These are phyloP conservation scores for Carterocephalus palaemon DNA, from an alignment of 2,888 invertebrate genomes.

Conservation along the genomic window DNA sequence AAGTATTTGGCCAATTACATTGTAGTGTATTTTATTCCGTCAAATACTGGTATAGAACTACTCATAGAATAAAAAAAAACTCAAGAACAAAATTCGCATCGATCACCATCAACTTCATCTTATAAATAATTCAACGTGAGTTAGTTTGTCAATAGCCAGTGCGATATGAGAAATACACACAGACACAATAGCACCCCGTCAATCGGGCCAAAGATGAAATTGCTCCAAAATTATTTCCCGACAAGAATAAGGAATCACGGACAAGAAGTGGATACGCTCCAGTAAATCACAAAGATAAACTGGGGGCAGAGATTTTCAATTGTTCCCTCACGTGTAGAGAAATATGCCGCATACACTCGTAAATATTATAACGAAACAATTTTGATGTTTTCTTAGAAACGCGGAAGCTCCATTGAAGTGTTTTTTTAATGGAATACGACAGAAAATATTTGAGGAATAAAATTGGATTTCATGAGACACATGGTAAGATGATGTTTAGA, in stretches of 20 bases:
- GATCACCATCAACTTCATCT: conserved; percentile 4
- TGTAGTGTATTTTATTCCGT: too few species aligned
- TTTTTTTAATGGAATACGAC: conserved; percentile 1
- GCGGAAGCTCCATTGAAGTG: conserved; percentile 1
- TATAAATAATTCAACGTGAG: not conserved
- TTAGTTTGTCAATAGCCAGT: conserved; percentile 5
- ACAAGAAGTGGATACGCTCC: conserved; percentile 32
- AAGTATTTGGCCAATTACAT: too few species aligned
- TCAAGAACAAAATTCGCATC: too few species aligned
- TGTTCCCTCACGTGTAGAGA: conserved; percentile 46
- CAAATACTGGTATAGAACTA: too few species aligned
- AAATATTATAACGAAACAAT: conserved; percentile 47
- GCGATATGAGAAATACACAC: conserved; percentile 1
- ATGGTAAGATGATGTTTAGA: too few species aligned
- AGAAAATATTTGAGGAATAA: not conserved
- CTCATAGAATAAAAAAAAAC: too few species aligned
- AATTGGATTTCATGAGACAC: too few species aligned
- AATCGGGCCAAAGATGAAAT: conserved; percentile 20
- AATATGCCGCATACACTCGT: conserved; percentile 41
- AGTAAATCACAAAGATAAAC: conserved; percentile 49
- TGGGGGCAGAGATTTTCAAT: conserved; percentile 44
- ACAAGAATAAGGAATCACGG: conserved; percentile 23
- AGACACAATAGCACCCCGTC: conserved; percentile 11
- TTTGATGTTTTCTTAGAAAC: conserved; percentile 25
- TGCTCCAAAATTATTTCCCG: conserved; percentile 24